Evolutionary conservation across 1,140 invertebrate genomes (phyloP).

Genomic region (Drosophila parabipectinata): DNA sequence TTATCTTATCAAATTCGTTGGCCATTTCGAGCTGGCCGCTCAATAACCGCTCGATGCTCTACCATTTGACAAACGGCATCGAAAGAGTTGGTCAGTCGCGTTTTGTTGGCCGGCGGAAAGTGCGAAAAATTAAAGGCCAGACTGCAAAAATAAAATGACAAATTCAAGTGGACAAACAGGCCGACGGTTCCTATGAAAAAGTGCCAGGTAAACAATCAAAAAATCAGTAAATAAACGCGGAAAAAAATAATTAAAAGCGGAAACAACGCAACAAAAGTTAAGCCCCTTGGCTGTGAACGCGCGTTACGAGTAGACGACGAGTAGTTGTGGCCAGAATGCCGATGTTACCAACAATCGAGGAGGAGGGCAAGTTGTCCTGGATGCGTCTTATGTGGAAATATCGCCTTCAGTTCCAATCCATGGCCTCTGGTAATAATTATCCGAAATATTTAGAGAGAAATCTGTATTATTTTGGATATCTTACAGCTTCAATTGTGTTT

Average conservation of each 20-base stretch:
- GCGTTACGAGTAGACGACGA: slow-evolving; percentile 10
- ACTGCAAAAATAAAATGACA: slow-evolving; percentile 45
- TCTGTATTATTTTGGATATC: neutral
- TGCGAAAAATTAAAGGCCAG: slow-evolving; percentile 12
- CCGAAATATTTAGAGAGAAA: neutral
- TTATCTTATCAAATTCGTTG: slow-evolving; percentile 27
- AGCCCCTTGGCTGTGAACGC: slow-evolving; percentile 10
- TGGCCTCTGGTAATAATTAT: slow-evolving; percentile 63
- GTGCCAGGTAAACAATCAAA: slow-evolving; percentile 44
- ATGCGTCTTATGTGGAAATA: slow-evolving; percentile 68
- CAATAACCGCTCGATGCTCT: slow-evolving; percentile 37
- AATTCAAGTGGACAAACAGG: slow-evolving; percentile 33
- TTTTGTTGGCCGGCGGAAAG: slow-evolving; percentile 26
- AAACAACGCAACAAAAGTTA: slow-evolving; percentile 20
- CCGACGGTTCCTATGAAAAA: slow-evolving; percentile 46
- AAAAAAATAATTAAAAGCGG: slow-evolving; percentile 17
- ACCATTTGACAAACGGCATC: slow-evolving; percentile 32
- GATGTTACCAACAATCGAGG: slow-evolving; percentile 70
- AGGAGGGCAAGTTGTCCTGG: slow-evolving; percentile 69
- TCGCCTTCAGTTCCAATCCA: slow-evolving; percentile 72
- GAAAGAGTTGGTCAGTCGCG: slow-evolving; percentile 19
- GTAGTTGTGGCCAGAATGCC: slow-evolving; percentile 49
- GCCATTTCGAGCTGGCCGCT: slow-evolving; percentile 21
- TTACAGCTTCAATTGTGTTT: slow-evolving; percentile 60
- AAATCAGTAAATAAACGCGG: slow-evolving; percentile 24